Base-by-base conservation (phyloP, 2,888 invertebrate species). In the Archaeoteleia sp. region DNA sequence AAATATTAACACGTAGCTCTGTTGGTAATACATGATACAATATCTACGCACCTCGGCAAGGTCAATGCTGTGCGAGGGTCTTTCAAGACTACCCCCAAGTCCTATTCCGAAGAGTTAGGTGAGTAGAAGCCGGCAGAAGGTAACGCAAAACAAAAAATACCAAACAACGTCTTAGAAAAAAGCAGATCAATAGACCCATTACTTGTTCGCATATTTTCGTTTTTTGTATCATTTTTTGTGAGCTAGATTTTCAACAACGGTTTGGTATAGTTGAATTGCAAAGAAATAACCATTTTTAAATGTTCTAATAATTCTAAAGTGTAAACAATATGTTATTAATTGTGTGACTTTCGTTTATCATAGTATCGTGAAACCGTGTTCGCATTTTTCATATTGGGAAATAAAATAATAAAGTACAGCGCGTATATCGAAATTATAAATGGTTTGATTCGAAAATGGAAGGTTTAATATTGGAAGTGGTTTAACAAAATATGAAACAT, bases 21-120 rank as follows among this genome's bases (percentile, higher is more conserved):
- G 85, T 85, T 85, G 85, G 83, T 84, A 85, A 85, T 85, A 84
- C 85, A 85, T 85, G 85, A 84, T 84, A 85, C 85, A 82, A 85
- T 84, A 83, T 85, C 85, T 84, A 82, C 84, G 84, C 85, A 83
- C 80, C 83, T 85, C 79, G 85, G 84, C 84, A 85, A 85, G 85
- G 84, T 85, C 85, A 84, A 82, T 84, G 85, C 85, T 85, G 85
- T 82, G 79, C 81, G 82, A 84, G 84, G 85, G 85, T 84, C 85
- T 85, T 83, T 82, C 85, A 82, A 83, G 84, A 84, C 82, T 84
- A 82, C 83, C 84, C 80, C 85, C 84, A 83, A 85, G 85, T 82
- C 80, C 82, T 82, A 84, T 77, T 76, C 78, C 72, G 85, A 84
- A 84, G 83, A 81, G 72, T 79, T 76, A 84, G 85, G 85, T 85